Conservation (phyloP, 1,140 invertebrate genomes). For the Drosophila tani region DNA sequence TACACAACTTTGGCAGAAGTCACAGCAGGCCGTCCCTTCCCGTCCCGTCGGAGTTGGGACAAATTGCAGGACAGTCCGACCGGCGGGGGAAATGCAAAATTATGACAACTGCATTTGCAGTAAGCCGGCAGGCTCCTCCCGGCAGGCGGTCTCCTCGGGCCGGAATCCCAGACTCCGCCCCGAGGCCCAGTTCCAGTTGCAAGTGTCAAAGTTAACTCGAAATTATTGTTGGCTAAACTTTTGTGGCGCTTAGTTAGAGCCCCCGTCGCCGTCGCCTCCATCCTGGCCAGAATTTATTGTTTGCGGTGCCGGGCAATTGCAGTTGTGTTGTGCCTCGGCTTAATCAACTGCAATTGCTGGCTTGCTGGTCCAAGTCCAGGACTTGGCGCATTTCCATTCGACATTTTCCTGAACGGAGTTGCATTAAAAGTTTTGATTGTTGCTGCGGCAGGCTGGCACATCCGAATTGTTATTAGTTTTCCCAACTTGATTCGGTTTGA, state of each 20-base stretch:
- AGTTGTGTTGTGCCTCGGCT: conserved; percentile 52
- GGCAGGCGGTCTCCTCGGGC: conserved; percentile 37
- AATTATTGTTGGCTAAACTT: conserved; percentile 83
- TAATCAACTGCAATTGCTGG: conserved; percentile 80
- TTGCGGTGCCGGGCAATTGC: conserved; percentile 64
- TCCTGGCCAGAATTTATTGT: conserved; percentile 71
- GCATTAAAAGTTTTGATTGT: conserved; percentile 80
- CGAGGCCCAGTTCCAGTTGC: conserved; percentile 68
- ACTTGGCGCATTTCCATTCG: conserved; percentile 71
- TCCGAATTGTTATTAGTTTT: conserved; percentile 24
- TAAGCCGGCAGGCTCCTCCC: conserved; percentile 51
- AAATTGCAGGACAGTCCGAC: conserved; percentile 60
- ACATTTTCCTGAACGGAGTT: conserved; percentile 55
- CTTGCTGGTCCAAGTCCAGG: conserved; percentile 14
- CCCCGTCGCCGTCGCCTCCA: conserved; percentile 15
- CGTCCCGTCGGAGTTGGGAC: conserved; percentile 47
- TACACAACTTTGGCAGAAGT: conserved; percentile 70
- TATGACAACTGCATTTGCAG: conserved; percentile 82
- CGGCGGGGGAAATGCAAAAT: conserved; percentile 74
- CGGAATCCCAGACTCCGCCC: conserved; percentile 9
- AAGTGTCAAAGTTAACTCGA: conserved; percentile 83
- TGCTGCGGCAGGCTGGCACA: conserved; percentile 40
- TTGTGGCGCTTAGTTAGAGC: conserved; percentile 72
- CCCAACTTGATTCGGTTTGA: conserved; percentile 20
- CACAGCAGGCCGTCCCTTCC: conserved; percentile 67